A percentile compares a stretch with the other conserved stretches of the same genome.
Evolutionary conservation across 53 echinoderm and acorn worm genomes (phyloP).

Genomic region (Paelopatides confundens): DNA sequence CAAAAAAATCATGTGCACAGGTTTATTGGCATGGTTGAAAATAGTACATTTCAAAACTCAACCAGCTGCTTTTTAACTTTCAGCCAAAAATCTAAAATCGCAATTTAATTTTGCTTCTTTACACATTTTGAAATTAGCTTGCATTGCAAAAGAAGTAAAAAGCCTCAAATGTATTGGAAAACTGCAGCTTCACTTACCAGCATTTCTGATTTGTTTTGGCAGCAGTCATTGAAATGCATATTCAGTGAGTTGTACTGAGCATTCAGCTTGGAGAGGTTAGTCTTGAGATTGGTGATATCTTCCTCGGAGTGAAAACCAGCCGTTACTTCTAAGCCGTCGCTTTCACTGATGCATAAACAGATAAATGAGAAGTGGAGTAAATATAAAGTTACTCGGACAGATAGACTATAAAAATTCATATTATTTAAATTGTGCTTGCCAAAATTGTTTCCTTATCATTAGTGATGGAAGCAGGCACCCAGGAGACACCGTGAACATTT

Average conservation of each 20-base stretch:
- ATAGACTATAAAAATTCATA: no score
- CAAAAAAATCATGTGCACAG: no score
- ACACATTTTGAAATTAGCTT: background rate
- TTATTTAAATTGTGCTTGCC: no score
- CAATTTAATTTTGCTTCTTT: background rate
- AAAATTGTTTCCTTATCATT: no score
- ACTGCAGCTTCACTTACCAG: slow-evolving; percentile 56
- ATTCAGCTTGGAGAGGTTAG: slow-evolving; percentile 68
- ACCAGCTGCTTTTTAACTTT: no score
- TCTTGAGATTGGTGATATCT: slow-evolving; percentile 69
- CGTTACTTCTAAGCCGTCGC: background rate
- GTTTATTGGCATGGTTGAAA: no score
- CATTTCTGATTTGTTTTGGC: slow-evolving; percentile 84
- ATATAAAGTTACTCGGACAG: no score
- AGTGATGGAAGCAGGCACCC: no score
- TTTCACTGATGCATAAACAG: background rate
- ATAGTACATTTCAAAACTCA: no score
- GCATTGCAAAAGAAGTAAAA: no score
- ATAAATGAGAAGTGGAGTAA: background rate
- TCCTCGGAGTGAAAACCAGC: slow-evolving; percentile 42
- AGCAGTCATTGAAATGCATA: slow-evolving; percentile 81
- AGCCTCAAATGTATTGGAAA: background rate
- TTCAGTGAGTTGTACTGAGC: slow-evolving; percentile 66
- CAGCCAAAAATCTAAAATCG: background rate
- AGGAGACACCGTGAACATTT: no score